phyloP scores from a whole-genome alignment of 2,888 invertebrate genomes.

The Mystacides longicornis region DNA sequence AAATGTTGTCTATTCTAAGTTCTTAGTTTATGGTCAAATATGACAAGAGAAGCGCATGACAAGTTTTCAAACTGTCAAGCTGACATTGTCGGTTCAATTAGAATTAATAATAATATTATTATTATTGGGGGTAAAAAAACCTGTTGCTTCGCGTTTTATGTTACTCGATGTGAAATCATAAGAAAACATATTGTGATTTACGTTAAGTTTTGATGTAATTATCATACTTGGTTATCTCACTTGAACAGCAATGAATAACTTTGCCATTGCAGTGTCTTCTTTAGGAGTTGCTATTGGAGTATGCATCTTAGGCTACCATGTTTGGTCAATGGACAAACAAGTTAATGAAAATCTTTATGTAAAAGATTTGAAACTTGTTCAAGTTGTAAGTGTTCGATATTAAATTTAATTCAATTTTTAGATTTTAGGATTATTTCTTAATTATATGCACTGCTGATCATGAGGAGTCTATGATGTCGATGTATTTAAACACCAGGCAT shows the following conservation, averaged over 20 bases:
- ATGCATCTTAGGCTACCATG: slow-evolving; percentile 38
- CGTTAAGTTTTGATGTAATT: neutral
- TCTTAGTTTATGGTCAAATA: too few relatives aligned
- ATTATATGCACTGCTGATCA: too few relatives aligned
- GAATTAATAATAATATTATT: neutral
- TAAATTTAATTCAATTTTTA: too few relatives aligned
- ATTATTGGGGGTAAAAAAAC: neutral
- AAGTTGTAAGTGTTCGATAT: slow-evolving; percentile 20
- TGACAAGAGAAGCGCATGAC: too few relatives aligned
- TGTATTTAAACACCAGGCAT: neutral
- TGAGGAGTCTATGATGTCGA: neutral
- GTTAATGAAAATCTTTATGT: neutral
- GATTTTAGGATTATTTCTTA: too few relatives aligned
- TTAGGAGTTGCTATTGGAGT: slow-evolving; percentile 43
- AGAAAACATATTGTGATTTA: neutral
- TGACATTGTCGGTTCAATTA: too few relatives aligned
- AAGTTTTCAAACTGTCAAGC: too few relatives aligned
- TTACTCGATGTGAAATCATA: too few relatives aligned
- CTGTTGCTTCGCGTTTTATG: neutral
- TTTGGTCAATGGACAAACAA: slow-evolving; percentile 8
- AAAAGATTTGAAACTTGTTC: slow-evolving; percentile 16
- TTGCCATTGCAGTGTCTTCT: slow-evolving; percentile 38
- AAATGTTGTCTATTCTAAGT: too few relatives aligned
- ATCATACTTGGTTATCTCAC: neutral
- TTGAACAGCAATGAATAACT: slow-evolving; percentile 8